These are phyloP conservation scores for Sebastes miniatus DNA, from an alignment of 2,797 vertebrate species.

Conservation along the genomic window DNA sequence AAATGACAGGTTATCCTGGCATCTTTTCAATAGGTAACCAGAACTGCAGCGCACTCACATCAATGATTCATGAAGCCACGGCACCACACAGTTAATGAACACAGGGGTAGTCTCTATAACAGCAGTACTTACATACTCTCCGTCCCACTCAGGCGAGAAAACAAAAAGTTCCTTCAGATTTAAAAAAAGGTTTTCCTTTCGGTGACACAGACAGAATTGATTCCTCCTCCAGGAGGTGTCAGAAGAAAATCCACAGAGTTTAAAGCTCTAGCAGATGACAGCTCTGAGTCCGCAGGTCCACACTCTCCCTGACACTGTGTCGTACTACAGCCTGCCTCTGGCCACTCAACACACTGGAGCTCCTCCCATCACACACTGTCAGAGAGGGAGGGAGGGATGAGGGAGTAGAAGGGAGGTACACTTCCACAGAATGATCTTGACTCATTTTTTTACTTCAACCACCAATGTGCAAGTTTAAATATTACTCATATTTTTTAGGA, in stretches of 20 bases:
- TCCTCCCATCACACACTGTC: slow-evolving; percentile 64
- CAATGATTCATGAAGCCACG: slow-evolving; percentile 73
- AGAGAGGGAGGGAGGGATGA: background rate
- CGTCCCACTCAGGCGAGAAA: slow-evolving; percentile 46
- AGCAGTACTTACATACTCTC: slow-evolving; percentile 54
- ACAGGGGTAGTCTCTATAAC: slow-evolving; percentile 43
- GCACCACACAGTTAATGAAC: slow-evolving; percentile 68
- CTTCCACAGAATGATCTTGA: background rate
- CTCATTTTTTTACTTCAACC: slow-evolving; percentile 8
- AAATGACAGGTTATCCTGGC: slow-evolving; percentile 38
- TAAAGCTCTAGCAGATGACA: slow-evolving; percentile 51
- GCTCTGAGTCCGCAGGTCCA: slow-evolving; percentile 59
- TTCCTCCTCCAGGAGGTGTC: slow-evolving; percentile 30
- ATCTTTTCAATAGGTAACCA: slow-evolving; percentile 62
- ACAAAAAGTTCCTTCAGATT: slow-evolving; percentile 38
- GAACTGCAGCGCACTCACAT: slow-evolving; percentile 59
- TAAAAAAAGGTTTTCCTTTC: slow-evolving; percentile 27
- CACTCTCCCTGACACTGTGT: slow-evolving; percentile 66
- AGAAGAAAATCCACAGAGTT: slow-evolving; percentile 62
- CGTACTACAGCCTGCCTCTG: slow-evolving; percentile 70
- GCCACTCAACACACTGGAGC: slow-evolving; percentile 46
- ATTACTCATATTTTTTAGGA: background rate
- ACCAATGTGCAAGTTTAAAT: background rate
- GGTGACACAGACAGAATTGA: slow-evolving; percentile 25
- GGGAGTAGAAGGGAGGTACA: background rate